Evolutionary conservation across 1,140 invertebrate genomes (phyloP).

Genomic region (Drosophila carrolli): DNA sequence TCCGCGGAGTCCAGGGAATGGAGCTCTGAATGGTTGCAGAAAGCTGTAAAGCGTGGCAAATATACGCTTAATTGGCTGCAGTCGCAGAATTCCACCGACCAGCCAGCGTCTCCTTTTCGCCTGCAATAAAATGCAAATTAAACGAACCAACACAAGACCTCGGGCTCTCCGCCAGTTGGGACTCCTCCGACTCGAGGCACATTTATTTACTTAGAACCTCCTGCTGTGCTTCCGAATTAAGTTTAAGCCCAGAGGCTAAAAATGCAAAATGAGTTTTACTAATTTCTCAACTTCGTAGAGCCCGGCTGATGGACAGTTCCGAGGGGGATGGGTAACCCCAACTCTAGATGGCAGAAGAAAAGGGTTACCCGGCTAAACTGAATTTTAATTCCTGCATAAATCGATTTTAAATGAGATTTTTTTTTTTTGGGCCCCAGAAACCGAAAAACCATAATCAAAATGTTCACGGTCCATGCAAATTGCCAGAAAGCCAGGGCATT

Average conservation of each 20-base stretch:
- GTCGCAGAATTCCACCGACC: conserved; percentile 19
- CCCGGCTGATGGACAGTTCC: conserved; percentile 68
- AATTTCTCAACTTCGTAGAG: conserved; percentile 80
- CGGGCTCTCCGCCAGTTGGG: neutral
- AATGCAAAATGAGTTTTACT: conserved; percentile 85
- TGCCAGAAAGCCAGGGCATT: conserved; percentile 15
- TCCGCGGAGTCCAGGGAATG: neutral
- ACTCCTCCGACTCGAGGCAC: conserved; percentile 50
- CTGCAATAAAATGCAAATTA: conserved; percentile 84
- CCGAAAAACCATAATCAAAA: conserved; percentile 63
- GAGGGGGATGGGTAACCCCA: neutral
- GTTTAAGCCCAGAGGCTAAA: conserved; percentile 85
- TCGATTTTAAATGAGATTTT: conserved; percentile 84
- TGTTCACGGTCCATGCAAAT: conserved; percentile 55
- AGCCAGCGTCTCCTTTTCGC: conserved; percentile 3
- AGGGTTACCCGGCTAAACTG: conserved; percentile 50
- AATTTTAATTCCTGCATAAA: conserved; percentile 82
- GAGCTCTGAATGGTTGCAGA: conserved; percentile 18
- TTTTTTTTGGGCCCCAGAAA: conserved; percentile 13
- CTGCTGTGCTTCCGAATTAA: conserved; percentile 85
- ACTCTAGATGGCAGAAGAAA: neutral
- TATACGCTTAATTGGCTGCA: conserved; percentile 82
- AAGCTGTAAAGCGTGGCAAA: conserved; percentile 84
- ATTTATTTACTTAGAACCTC: conserved; percentile 85
- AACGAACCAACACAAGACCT: conserved; percentile 53